These are phyloP conservation scores for Micropoecilia bifurca DNA, from an alignment of 2,797 vertebrate species.

Conservation along the genomic window DNA sequence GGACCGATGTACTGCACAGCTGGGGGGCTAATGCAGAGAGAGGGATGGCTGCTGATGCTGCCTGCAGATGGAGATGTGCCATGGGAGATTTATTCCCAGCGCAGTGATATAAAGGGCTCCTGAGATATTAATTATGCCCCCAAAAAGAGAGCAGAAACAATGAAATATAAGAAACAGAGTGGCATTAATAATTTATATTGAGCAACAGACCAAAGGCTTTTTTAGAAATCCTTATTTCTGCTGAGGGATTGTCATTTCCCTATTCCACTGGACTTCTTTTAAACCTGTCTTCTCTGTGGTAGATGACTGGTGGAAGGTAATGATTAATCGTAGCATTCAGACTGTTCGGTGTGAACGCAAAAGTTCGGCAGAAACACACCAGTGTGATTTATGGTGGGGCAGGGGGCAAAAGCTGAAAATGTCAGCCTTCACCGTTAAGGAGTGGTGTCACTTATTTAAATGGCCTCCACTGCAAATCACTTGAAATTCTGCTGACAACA, in stretches of 20 bases:
- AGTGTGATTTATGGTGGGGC: constrained; percentile 10
- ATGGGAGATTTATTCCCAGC: constrained; percentile 83
- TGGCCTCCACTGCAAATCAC: background rate
- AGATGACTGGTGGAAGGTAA: constrained; percentile 23
- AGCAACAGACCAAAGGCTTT: constrained; percentile 42
- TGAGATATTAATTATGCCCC: constrained; percentile 77
- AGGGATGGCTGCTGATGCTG: constrained; percentile 62
- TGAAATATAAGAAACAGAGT: constrained; percentile 34
- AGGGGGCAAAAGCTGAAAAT: constrained; percentile 17
- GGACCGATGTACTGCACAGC: constrained; percentile 68
- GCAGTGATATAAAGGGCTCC: constrained; percentile 72
- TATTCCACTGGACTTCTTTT: constrained; percentile 30
- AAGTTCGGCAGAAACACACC: constrained; percentile 1
- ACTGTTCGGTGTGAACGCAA: constrained; percentile 1
- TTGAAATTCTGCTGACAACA: constrained; percentile 10
- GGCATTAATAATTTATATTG: constrained; percentile 68
- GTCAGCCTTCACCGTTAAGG: constrained; percentile 5
- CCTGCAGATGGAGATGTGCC: constrained; percentile 82
- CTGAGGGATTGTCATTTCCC: constrained; percentile 22
- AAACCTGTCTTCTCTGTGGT: constrained; percentile 26
- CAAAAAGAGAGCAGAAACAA: constrained; percentile 41
- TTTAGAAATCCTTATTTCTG: constrained; percentile 23
- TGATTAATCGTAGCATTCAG: constrained; percentile 26
- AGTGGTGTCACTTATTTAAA: constrained; percentile 1
- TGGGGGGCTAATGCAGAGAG: constrained; percentile 71